Evolutionary conservation across 2,113 vertebrate genomes (phyloP).

Genomic region (Poecilia latipinna): DNA sequence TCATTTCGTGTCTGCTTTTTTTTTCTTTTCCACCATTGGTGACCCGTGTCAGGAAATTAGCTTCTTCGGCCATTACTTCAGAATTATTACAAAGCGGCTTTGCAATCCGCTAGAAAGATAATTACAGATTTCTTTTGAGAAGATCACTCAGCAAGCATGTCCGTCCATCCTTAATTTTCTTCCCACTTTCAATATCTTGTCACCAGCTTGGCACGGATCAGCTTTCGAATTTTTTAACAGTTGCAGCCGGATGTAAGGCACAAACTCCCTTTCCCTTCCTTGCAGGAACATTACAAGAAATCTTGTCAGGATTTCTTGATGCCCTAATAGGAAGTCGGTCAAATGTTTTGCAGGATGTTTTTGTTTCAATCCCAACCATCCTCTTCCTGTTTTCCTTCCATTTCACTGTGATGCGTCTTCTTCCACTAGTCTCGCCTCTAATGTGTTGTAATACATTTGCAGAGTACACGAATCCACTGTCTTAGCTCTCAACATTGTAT

Average conservation of each 20-base stretch:
- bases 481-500: constrained; percentile 51
- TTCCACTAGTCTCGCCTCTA: constrained; percentile 11
- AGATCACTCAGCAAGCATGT: constrained; percentile 4
- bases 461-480: constrained; percentile 29
- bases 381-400: constrained; percentile 31
- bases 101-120: constrained; percentile 34
- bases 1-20: no score
- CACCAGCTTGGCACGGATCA: constrained; percentile 22
- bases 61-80: no score
- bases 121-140: constrained; percentile 17
- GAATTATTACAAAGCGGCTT: constrained; percentile 22
- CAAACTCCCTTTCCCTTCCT: constrained; percentile 20
- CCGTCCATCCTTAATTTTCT: constrained; percentile 3
- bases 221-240: neutral
- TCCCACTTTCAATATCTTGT: constrained; percentile 44
- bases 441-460: constrained; percentile 21
- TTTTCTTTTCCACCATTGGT: no score
- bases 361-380: constrained; percentile 3
- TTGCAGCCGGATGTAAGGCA: constrained; percentile 12
- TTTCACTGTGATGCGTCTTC: neutral
- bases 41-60: no score
- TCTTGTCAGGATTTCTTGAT: neutral
- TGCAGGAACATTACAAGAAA: no score
- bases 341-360: constrained; percentile 16
- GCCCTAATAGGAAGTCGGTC: no score